Evolutionary conservation across 2,888 invertebrate species (phyloP).

Genomic region (Ornithoptera priamus): DNA sequence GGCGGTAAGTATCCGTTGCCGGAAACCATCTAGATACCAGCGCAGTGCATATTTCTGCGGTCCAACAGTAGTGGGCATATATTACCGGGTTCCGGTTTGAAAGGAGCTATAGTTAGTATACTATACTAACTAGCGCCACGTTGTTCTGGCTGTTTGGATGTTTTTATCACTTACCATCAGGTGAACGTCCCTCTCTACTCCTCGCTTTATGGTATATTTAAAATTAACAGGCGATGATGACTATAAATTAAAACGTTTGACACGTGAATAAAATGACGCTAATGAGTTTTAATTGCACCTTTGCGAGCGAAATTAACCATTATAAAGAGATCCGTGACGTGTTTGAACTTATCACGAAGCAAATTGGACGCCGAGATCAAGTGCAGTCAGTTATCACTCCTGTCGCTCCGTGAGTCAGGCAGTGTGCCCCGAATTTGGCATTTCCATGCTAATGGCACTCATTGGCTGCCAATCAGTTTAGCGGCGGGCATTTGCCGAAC

Average conservation of each 20-base stretch:
- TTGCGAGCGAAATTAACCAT: slow-evolving; percentile 40
- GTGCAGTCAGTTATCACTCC: slow-evolving; percentile 36
- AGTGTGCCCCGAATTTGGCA: slow-evolving; percentile 55
- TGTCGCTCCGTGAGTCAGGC: slow-evolving; percentile 53
- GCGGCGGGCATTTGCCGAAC: slow-evolving; percentile 58
- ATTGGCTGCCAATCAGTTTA: slow-evolving; percentile 70
- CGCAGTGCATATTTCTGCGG: too few relatives aligned
- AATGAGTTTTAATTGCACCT: slow-evolving; percentile 60
- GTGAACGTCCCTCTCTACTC: too few relatives aligned
- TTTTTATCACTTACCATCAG: too few relatives aligned
- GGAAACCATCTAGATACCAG: too few relatives aligned
- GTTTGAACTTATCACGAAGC: slow-evolving; percentile 24
- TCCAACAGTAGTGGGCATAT: too few relatives aligned
- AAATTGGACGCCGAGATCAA: slow-evolving; percentile 38
- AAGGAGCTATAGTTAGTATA: too few relatives aligned
- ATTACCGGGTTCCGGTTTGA: too few relatives aligned
- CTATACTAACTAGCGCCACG: too few relatives aligned
- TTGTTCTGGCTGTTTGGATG: too few relatives aligned
- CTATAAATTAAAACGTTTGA: slow-evolving; percentile 29
- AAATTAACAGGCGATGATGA: too few relatives aligned
- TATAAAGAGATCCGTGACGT: slow-evolving; percentile 34
- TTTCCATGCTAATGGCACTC: slow-evolving; percentile 65
- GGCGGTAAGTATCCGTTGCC: too few relatives aligned
- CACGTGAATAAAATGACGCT: slow-evolving; percentile 41
- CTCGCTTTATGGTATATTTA: background rate